Conservation (phyloP, 2,113 vertebrate genomes). For the Synodontis membranacea region DNA sequence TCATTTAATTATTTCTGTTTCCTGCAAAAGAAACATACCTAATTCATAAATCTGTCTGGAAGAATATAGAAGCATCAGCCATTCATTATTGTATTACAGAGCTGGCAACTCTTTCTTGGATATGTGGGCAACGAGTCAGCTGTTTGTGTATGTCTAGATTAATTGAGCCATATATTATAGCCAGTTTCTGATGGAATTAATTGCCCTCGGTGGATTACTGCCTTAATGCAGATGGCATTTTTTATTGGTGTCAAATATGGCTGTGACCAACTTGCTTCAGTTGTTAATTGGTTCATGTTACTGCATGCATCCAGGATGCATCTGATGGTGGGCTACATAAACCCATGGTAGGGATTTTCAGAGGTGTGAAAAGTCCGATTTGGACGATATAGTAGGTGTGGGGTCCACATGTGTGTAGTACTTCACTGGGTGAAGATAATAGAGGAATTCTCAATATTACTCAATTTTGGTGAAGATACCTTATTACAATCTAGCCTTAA, state of each 20-base stretch:
- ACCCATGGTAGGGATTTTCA: not conserved
- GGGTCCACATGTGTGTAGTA: not conserved
- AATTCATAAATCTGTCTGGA: not conserved
- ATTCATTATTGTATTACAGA: constrained; percentile 5
- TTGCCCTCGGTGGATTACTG: constrained; percentile 9
- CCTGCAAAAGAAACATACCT: not conserved
- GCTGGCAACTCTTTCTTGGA: not conserved
- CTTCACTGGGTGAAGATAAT: not conserved
- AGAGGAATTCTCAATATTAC: too few relatives aligned
- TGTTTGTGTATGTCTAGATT: not conserved
- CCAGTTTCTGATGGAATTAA: constrained; percentile 26
- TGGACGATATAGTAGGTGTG: not conserved
- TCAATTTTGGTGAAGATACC: not conserved
- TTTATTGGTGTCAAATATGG: constrained; percentile 4
- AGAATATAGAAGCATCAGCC: not conserved
- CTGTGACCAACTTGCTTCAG: constrained; percentile 28
- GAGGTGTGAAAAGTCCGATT: not conserved
- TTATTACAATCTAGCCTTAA: not conserved
- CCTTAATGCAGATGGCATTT: not conserved
- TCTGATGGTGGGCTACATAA: not conserved
- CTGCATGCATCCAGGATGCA: not conserved
- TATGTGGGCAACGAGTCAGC: not conserved
- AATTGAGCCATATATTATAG: not conserved
- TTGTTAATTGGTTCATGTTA: constrained; percentile 31
- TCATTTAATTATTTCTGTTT: not conserved